A percentile compares a stretch with the other conserved stretches of the same genome.
These are phyloP conservation scores for Hippocampus abdominalis DNA, from an alignment of 2,113 vertebrate species.

Conservation along the genomic window DNA sequence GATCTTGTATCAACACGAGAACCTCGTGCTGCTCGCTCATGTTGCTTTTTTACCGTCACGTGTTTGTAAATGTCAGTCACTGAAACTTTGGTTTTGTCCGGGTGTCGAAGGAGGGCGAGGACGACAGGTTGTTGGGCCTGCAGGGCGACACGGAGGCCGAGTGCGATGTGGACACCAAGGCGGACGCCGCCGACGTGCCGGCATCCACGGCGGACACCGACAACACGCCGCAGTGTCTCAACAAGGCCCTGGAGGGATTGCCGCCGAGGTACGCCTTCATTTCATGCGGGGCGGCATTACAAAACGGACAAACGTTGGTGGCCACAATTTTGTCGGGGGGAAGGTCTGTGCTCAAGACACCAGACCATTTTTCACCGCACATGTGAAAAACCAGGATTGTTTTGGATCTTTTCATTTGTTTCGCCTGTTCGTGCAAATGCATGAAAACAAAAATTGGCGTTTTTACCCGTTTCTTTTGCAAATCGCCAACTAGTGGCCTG, in stretches of 20 bases:
- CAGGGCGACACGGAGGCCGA: slow-evolving; percentile 77
- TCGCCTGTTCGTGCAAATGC: neutral
- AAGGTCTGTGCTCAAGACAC: neutral
- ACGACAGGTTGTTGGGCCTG: slow-evolving; percentile 70
- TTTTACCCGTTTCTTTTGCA: neutral
- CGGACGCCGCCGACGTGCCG: slow-evolving; percentile 75
- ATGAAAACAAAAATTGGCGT: neutral
- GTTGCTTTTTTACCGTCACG: neutral
- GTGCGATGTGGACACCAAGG: slow-evolving; percentile 72
- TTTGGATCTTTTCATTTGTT: too few species aligned
- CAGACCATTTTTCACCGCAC: neutral
- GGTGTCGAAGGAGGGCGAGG: slow-evolving; percentile 81
- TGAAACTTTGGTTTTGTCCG: slow-evolving; percentile 2
- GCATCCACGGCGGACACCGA: slow-evolving; percentile 77
- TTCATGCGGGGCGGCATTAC: neutral
- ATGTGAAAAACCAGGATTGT: neutral
- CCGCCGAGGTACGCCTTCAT: slow-evolving; percentile 83
- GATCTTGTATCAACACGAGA: neutral
- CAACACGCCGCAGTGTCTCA: slow-evolving; percentile 92
- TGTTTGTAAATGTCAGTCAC: neutral
- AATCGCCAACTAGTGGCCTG: neutral
- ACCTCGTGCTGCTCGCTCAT: neutral
- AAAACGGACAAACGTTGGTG: neutral
- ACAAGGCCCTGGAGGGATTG: slow-evolving; percentile 88
- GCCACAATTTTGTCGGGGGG: neutral